Conservation (phyloP, 2,113 vertebrate genomes). For the Physeter macrocephalus region DNA sequence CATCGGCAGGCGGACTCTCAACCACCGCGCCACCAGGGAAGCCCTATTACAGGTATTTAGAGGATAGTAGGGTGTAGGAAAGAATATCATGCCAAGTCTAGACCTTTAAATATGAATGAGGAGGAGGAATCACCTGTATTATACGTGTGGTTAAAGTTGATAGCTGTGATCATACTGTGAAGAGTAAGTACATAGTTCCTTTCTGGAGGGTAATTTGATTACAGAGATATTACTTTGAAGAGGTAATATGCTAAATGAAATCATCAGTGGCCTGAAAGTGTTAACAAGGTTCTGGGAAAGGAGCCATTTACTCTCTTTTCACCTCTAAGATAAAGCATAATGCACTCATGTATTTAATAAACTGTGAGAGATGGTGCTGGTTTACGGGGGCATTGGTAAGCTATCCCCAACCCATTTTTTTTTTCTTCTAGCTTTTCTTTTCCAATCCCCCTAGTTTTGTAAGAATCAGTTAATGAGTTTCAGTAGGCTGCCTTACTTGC, state of each 20-base stretch:
- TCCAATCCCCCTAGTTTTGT: not conserved
- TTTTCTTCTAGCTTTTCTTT: not conserved
- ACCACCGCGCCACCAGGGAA: too few relatives aligned
- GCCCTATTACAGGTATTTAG: not conserved
- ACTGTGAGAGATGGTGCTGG: not conserved
- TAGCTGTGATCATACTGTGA: not conserved
- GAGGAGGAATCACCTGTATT: not conserved
- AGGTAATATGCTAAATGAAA: slow-evolving; percentile 49
- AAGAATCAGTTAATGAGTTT: not conserved
- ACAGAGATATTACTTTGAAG: slow-evolving; percentile 37
- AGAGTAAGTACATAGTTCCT: not conserved
- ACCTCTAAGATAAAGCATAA: not conserved
- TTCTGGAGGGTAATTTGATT: slow-evolving; percentile 37
- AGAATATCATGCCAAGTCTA: not conserved
- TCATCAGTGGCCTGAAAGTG: slow-evolving; percentile 25
- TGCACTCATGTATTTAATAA: not conserved
- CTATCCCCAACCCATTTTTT: not conserved
- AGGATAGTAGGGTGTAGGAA: not conserved
- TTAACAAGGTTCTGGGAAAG: slow-evolving; percentile 43
- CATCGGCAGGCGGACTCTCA: too few relatives aligned
- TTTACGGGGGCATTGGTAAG: not conserved
- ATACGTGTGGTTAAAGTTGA: slow-evolving; percentile 22
- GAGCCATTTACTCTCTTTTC: slow-evolving; percentile 21
- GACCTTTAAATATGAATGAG: not conserved
- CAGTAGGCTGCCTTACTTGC: not conserved